Percentiles rank a stretch among this genome's conserved stretches.
Evolutionary conservation across 2,888 invertebrate genomes (phyloP).

Genomic region (Tinea trinotella): DNA sequence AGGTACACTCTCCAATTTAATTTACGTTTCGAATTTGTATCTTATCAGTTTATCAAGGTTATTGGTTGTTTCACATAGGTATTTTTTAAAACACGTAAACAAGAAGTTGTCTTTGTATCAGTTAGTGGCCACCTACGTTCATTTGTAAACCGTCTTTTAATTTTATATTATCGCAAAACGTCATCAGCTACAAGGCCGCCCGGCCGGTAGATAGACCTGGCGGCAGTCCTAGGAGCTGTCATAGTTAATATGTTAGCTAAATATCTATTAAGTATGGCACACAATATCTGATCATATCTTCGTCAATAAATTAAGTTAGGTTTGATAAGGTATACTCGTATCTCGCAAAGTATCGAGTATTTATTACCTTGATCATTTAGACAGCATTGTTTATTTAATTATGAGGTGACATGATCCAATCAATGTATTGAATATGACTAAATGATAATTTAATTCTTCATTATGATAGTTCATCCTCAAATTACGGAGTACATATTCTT

Average conservation of each 20-base stretch:
- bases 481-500: too few relatives aligned
- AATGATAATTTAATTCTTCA: slow-evolving; percentile 2
- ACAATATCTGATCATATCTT: background rate
- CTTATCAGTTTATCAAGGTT: too few relatives aligned
- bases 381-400: slow-evolving; percentile 3
- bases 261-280: background rate
- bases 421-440: background rate
- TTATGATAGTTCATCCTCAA: too few relatives aligned
- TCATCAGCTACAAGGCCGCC: slow-evolving; percentile 3
- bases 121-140: background rate
- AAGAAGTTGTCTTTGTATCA: background rate
- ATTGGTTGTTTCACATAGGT: too few relatives aligned
- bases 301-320: background rate
- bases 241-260: background rate
- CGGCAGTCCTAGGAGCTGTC: background rate
- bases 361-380: background rate
- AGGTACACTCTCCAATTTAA: background rate
- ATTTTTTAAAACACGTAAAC: too few relatives aligned
- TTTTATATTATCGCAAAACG: slow-evolving; percentile 1
- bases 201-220: background rate
- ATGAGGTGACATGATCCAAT: slow-evolving; percentile 10
- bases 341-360: background rate
- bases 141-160: background rate
- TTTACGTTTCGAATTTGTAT: background rate
- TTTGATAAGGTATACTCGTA: background rate